A percentile compares a stretch with the other conserved stretches of the same genome.
These are phyloP conservation scores for Drosophila tanythrix DNA, from an alignment of 2,888 invertebrate genomes.

Conservation along the genomic window DNA sequence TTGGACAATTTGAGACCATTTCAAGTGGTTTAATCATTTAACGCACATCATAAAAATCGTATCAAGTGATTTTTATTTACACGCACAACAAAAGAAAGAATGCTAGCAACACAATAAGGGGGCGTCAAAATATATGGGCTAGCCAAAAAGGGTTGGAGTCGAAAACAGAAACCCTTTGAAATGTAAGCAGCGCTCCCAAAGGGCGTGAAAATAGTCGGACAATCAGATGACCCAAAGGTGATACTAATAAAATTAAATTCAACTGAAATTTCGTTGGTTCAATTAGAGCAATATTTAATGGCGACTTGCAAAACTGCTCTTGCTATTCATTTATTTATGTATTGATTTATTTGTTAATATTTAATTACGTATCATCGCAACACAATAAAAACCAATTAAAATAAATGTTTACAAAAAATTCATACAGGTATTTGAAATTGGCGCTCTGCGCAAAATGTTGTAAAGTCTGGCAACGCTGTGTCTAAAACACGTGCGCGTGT, in stretches of 20 bases:
- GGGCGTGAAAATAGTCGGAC: slow-evolving; percentile 7
- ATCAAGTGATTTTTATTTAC: slow-evolving; percentile 79
- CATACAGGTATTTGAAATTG: slow-evolving; percentile 2
- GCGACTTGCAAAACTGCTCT: neutral
- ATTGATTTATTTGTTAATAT: neutral
- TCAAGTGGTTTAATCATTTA: slow-evolving; percentile 83
- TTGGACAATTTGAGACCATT: slow-evolving; percentile 77
- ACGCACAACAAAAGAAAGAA: slow-evolving; percentile 57
- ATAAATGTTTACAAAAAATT: too few species aligned
- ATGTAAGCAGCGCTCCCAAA: slow-evolving; percentile 31
- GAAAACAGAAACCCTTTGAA: slow-evolving; percentile 63
- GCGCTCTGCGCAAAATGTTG: slow-evolving; percentile 7
- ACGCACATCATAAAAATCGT: slow-evolving; percentile 81
- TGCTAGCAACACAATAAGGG: slow-evolving; percentile 19
- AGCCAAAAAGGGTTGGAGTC: slow-evolving; percentile 3
- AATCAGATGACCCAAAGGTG: slow-evolving; percentile 26
- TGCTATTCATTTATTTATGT: neutral
- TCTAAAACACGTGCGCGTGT: neutral
- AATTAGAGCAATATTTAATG: neutral
- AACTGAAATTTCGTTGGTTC: neutral
- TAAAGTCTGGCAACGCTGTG: slow-evolving; percentile 27
- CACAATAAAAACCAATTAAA: neutral
- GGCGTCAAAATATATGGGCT: slow-evolving; percentile 11
- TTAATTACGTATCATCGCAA: neutral
- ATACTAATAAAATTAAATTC: neutral